Evolutionary conservation across 2,113 vertebrate genomes (phyloP), one percentile per base, ranked within the genome.

Genomic region (Sardina pilchardus): DNA sequence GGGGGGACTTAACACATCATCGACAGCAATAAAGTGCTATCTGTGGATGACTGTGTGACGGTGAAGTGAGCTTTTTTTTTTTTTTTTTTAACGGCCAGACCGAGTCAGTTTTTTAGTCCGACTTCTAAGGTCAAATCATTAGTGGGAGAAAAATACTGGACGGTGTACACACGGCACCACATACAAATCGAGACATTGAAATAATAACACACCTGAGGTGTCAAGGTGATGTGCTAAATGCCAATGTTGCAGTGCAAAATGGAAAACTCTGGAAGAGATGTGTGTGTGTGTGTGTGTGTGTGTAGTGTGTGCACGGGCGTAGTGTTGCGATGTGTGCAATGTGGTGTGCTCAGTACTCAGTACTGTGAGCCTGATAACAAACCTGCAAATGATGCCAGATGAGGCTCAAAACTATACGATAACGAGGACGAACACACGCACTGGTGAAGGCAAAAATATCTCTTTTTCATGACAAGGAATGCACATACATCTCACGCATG

Each of bases 361-460:
- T 4, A 12, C 30, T 78, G 30, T 36, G 26, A 39, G 71, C 3
- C 71, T 36, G 71, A 78, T 36, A 39, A 78, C 34, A 36, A 36
- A 36, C 10, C 30, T 78, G 71, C 26, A 30, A 78, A 78, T 34
- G 71, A 78, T 78, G 71, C 71, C 71, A 78, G 71, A 78, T 78
- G 71, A 17, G 30, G 30, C 19, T 39, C 34, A 30, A 17, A 59
- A 78, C 71, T 78, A 34, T 34, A 78, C 12, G 16, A 16, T 71
- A 71, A 71, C 1, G 63, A 71, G 63, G 63, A 17, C n/a, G n/a
- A 34, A 26, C n/a, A 30, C 10, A 34, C 12, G 30, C 34, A 39
- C 30, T 1, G 14, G 12, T 34, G 34, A 1, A 34, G 14, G 0
- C 1, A 17, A 0, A 34, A 34, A 63, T n/a, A 24, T 63, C 24